These are phyloP conservation scores for Delphinus delphis DNA, from an alignment of 2,113 vertebrate genomes.

Conservation along the genomic window DNA sequence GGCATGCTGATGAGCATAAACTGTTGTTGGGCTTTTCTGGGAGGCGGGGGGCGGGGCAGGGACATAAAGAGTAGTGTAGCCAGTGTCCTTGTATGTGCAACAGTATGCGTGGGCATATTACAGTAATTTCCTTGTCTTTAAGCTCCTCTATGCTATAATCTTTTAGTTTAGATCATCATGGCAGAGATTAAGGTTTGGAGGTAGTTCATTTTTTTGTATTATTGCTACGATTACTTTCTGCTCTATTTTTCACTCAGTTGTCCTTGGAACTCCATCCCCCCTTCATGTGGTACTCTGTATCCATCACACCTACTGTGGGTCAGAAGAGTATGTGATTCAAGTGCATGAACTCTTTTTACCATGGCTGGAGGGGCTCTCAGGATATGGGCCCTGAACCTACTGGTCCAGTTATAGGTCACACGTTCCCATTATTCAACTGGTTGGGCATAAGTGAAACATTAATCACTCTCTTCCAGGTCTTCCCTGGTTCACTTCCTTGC, in stretches of 20 bases:
- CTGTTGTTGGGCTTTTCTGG: neutral
- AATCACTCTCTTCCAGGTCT: neutral
- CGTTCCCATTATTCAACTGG: neutral
- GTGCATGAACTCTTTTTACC: neutral
- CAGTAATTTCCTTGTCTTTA: neutral
- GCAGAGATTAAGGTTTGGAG: neutral
- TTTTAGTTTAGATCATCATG: neutral
- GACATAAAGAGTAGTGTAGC: neutral
- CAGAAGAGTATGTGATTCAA: neutral
- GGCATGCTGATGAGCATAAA: neutral
- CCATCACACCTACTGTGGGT: neutral
- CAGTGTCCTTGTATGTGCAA: neutral
- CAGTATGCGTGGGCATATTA: too few relatives aligned
- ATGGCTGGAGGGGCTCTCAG: neutral
- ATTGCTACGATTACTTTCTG: neutral
- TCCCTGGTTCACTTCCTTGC: neutral
- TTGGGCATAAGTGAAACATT: neutral
- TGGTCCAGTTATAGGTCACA: neutral
- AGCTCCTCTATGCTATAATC: neutral
- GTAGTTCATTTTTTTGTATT: neutral
- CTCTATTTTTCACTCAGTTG: neutral
- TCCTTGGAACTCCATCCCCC: neutral
- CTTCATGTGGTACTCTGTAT: neutral
- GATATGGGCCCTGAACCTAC: neutral
- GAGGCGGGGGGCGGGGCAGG: accelerated